Evolutionary conservation across 53 echinoderm and acorn worm species (phyloP).

Genomic region (Henricia sp.): DNA sequence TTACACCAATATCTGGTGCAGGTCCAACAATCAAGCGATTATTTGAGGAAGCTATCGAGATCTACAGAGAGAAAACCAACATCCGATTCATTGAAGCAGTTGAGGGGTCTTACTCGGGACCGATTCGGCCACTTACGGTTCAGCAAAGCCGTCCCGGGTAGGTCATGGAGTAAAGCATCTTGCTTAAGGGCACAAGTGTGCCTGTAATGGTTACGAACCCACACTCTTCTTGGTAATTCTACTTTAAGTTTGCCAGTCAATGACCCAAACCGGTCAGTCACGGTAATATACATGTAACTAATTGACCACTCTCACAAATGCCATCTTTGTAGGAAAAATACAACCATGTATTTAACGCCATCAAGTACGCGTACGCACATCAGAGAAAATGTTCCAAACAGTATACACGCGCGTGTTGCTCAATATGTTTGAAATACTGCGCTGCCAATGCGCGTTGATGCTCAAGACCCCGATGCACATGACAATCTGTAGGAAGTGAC

Average conservation of each 20-base stretch:
- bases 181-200: neutral
- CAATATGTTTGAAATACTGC: no score
- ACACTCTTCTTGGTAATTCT: neutral
- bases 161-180: neutral
- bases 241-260: neutral
- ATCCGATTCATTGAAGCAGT: constrained; percentile 12
- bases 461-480: no score
- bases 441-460: no score
- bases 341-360: no score
- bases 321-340: no score
- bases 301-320: no score
- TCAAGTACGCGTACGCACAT: no score
- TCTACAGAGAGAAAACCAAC: constrained; percentile 34
- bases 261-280: neutral
- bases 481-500: no score
- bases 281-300: neutral
- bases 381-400: no score
- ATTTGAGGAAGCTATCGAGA: constrained; percentile 6
- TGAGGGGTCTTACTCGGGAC: constrained; percentile 18
- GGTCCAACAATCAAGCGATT: neutral
- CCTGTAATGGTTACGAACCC: neutral
- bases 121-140: neutral
- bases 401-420: no score
- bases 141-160: neutral
- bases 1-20: no score